Conservation (phyloP, 1,140 invertebrate genomes). For the Zaprionus kolodkinae region DNA sequence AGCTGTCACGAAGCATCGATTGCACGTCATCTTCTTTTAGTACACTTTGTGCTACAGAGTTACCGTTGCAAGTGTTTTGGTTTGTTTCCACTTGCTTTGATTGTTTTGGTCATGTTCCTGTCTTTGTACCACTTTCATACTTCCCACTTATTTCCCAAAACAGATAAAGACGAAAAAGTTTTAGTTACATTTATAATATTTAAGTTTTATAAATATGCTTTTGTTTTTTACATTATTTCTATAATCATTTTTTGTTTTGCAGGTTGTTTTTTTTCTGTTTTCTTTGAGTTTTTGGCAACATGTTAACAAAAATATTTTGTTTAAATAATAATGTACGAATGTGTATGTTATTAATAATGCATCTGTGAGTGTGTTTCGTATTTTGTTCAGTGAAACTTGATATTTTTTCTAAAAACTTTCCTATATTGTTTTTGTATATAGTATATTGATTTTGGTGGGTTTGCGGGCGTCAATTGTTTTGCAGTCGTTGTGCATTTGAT, state of each 20-base stretch:
- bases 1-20: not conserved
- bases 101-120: not conserved
- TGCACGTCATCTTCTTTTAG: not conserved
- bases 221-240: conserved; percentile 40
- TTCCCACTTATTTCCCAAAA: not conserved
- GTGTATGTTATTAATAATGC: conserved; percentile 22
- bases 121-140: not conserved
- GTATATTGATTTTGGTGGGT: conserved; percentile 25
- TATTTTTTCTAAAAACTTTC: conserved; percentile 7
- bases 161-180: conserved; percentile 8
- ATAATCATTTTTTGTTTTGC: conserved; percentile 33
- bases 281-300: conserved; percentile 55
- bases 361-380: conserved; percentile 19
- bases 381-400: conserved; percentile 38
- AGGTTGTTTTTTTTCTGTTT: conserved; percentile 45
- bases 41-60: not conserved
- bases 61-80: not conserved
- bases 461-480: conserved; percentile 28
- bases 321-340: conserved; percentile 44
- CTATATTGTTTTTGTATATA: conserved; percentile 3
- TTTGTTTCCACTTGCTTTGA: not conserved
- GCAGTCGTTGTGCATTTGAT: conserved; percentile 49
- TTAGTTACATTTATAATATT: conserved; percentile 20
- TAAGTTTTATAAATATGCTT: conserved; percentile 41
- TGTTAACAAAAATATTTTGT: conserved; percentile 68